Base-by-base conservation (phyloP, 2,888 invertebrate species). In the Tenthredo notha region DNA sequence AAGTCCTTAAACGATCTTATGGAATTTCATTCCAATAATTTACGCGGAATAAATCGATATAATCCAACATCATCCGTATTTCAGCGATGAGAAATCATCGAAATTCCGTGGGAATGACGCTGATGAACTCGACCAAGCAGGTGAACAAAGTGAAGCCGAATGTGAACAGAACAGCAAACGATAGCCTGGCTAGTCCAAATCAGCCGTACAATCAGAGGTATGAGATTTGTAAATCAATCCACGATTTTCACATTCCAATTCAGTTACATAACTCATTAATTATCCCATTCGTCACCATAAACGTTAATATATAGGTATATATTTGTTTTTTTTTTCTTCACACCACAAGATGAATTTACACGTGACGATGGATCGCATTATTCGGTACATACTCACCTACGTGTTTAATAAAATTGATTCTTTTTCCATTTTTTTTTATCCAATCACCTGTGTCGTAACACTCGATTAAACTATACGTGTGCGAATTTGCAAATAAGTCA, bases 91-190 rank as follows among this genome's bases (percentile, higher is more conserved):
- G 97, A 88, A 97, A 97, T 93, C 97, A 96, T 91, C 95, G 97
- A 88, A 97, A 96, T 92, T 96, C 96, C 88, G 95, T 96, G 85
- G 95, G 96, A 93, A 95, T 95, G 87, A 95, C 95, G 89, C 94
- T 96, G 91, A 96, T 96, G 93, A 97, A 97, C 93, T 97, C 96
- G 70, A 96, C 97, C 88, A 96, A 98, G 92, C 97, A 98, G 94
- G 97, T 98, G 92, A 98, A 97, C 94, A 98, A 98, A 94, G 97
- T 98, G 90, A 98, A 98, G 93, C 98, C 98, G 74, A 98, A 97
- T 91, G 97, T 97, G 86, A 97, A 97, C 92, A 95, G 97, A 93
- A 95, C 95, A 86, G 95, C 96, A 83, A 96, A 96, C 61, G 97
- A 98, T 90, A 96, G 96, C 94, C 95, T 96, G 93, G 96, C 94